Percentiles rank a stretch among this genome's conserved stretches.
Conservation (phyloP, 2,797 vertebrate species). For the Pristis pectinata region DNA sequence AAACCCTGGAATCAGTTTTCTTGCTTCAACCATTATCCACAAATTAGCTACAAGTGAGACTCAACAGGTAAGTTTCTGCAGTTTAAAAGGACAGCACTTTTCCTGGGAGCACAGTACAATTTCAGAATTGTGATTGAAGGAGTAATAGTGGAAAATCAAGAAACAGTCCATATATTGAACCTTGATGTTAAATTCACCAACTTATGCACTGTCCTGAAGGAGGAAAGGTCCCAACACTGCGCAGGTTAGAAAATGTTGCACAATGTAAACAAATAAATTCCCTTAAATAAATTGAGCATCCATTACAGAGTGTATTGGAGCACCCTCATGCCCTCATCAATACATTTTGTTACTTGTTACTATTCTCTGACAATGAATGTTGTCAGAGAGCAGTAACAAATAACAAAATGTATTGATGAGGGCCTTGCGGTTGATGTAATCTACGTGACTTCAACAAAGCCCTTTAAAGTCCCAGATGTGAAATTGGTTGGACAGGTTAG, state of each 20-base stretch:
- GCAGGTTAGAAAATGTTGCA: not conserved
- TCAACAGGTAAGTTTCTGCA: conserved; percentile 50
- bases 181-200: not conserved
- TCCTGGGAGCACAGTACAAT: not conserved
- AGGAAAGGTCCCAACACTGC: not conserved
- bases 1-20: conserved; percentile 53
- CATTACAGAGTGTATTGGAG: not conserved
- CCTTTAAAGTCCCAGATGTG: no score
- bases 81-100: not conserved
- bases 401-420: no score
- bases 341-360: no score
- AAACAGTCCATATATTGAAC: not conserved
- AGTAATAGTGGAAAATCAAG: not conserved
- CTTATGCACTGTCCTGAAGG: not conserved
- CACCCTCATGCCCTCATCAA: not conserved
- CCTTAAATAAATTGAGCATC: not conserved
- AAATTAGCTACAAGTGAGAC: conserved; percentile 51
- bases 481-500: no score
- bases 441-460: no score
- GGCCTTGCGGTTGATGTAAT: no score
- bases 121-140: not conserved
- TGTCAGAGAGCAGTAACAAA: not conserved
- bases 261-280: no score
- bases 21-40: conserved; percentile 56
- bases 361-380: not conserved